phyloP scores from a whole-genome alignment of 2,797 vertebrate genomes.

The Mormyrus hasselquistii region DNA sequence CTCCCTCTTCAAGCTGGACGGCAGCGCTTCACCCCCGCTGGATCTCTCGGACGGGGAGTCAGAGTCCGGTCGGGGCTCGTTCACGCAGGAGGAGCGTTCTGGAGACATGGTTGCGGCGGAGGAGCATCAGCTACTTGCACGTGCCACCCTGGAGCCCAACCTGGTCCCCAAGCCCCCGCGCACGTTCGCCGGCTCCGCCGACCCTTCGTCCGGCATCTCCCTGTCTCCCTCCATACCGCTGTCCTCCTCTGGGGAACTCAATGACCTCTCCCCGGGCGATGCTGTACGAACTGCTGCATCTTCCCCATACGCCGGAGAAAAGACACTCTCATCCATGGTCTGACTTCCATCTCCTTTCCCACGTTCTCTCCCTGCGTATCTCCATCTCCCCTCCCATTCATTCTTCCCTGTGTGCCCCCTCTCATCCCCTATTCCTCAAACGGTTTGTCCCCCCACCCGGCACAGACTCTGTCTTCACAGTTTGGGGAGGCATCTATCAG shows the following conservation, averaged over 20 bases:
- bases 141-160: conserved; percentile 90
- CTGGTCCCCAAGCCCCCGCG: conserved; percentile 92
- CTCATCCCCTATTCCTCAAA: conserved; percentile 10
- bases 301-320: conserved; percentile 61
- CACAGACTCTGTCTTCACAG: not conserved
- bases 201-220: conserved; percentile 95
- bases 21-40: conserved; percentile 83
- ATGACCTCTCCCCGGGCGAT: conserved; percentile 86
- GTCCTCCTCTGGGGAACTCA: conserved; percentile 93
- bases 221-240: conserved; percentile 95
- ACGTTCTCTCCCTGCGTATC: not conserved
- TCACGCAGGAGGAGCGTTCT: conserved; percentile 73
- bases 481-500: not conserved
- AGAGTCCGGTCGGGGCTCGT: conserved; percentile 76
- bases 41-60: conserved; percentile 87
- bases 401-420: conserved; percentile 18
- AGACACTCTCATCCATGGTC: conserved; percentile 64
- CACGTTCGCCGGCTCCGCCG: conserved; percentile 87
- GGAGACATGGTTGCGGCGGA: conserved; percentile 58
- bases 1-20: conserved; percentile 92
- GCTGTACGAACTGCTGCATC: conserved; percentile 73
- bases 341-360: conserved; percentile 38
- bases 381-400: not conserved
- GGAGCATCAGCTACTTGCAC: conserved; percentile 81
- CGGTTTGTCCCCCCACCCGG: not conserved